Base-by-base conservation (phyloP, 2,888 invertebrate species). In the Phlogophora meticulosa region DNA sequence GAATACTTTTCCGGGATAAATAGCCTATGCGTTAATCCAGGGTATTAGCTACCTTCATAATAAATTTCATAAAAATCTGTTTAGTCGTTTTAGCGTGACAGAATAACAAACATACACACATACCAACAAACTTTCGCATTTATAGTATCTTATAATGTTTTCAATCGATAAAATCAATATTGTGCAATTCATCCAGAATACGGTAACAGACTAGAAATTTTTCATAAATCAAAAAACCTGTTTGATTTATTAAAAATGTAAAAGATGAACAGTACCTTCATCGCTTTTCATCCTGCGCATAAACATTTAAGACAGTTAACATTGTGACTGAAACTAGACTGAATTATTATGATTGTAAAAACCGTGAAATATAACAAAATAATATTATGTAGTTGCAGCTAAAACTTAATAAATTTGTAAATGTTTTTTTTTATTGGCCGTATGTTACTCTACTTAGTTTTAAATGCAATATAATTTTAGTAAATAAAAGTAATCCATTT, bases 301-400 rank as follows among this genome's bases (percentile, higher is more conserved):
- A n/a, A n/a, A 45, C 36, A 38, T 24, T 49, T 45, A 32, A 64
- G 48, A 69, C 62, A 62, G 43, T 60, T 66, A 76, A 78, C 66
- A 60, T 72, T 67, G 32, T 62, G 76, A 78, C 76, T 82, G 79
- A 83, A 70, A 63, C 73, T 79, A 83, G 83, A 83, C 83, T 83
- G 83, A 83, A 76, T 71, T 68, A 62, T 53, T 62, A 69, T 65
- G 55, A 72, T 73, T 71, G 57, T 66, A 40, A 69, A 58, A 68
- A 67, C 70, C 56, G 46, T 66, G 51, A 63, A 60, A 49, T 46
- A n/a, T 57, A 63, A 67, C 24, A 53, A 57, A 62, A 17, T 42
- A 67, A 43, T 62, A 49, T 15, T 58, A 53, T 22, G 49, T 64
- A 72, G 55, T 43, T 63, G 36, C 43, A 43, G 53, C 22, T 45